Conservation (phyloP, 64 coral and sea anemone genomes). For the Dendrophyllia cribrosa region DNA sequence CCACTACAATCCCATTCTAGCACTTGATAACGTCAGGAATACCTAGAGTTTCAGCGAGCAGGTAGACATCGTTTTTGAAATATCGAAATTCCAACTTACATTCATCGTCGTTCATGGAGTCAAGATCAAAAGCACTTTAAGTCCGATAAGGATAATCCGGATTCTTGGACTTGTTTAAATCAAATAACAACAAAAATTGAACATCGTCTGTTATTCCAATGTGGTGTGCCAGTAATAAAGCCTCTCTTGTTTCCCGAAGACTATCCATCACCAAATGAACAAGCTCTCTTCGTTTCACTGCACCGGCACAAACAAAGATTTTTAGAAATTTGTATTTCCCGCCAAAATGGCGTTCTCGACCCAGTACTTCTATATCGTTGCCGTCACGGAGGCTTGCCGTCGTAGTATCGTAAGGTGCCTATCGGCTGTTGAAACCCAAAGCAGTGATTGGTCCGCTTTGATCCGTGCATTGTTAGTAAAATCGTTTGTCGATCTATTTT, state of each 20-base stretch:
- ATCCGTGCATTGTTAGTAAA: no score
- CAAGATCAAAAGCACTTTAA: conserved; percentile 29
- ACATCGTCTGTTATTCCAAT: neutral
- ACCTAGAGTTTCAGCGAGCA: conserved; percentile 9
- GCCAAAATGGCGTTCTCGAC: neutral
- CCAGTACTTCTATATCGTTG: neutral
- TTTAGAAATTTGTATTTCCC: neutral
- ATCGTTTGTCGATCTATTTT: no score
- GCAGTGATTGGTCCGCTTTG: no score
- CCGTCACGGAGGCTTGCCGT: conserved; percentile 2
- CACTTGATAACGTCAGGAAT: conserved; percentile 44
- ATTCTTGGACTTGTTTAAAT: conserved; percentile 38
- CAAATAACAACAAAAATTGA: conserved; percentile 33
- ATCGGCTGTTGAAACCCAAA: no score
- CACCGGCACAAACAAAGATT: neutral
- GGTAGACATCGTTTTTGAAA: conserved; percentile 39
- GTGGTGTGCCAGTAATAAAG: neutral
- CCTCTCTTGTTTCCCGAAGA: neutral
- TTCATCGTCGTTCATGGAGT: conserved; percentile 13
- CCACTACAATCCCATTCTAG: neutral
- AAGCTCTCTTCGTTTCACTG: neutral
- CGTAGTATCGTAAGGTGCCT: neutral
- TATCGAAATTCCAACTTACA: conserved; percentile 46
- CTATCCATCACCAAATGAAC: neutral
- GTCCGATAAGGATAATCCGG: conserved; percentile 38